Base-by-base conservation (phyloP, 2,797 vertebrate species). In the Xenentodon cancila region DNA sequence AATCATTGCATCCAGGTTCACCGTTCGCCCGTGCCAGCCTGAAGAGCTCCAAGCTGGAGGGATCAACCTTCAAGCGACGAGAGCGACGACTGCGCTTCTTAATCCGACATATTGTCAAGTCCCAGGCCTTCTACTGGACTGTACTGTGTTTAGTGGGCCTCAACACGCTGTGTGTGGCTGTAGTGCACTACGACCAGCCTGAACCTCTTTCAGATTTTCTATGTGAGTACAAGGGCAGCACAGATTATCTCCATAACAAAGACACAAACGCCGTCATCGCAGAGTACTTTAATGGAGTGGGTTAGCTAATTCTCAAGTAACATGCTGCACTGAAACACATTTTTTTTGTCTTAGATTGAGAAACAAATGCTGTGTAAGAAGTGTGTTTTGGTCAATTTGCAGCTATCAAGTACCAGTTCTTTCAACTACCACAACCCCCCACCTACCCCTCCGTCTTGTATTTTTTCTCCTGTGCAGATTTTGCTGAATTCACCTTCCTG, bases 111-210 rank as follows among this genome's bases (percentile, higher is more conserved):
- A 79, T 96, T 53, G 97, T 97, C 57, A 98, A 98, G 92, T 96
- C 96, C 49, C 97, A 97, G 93, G 92, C 94, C 71, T 98, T 98
- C 90, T 98, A 98, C 91, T 98, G 97, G 97, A 94, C 93, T 25
- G 96, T 98, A 67, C 93, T 98, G 82, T 95, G 95, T 84, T 92
- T 98, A 85, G 97, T 98, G 85, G 96, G 95, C 63, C 95, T 98
- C 83, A 98, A 98, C 94, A 98, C 97, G 3, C 64, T 98, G 88
- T 98, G 97, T 84, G 96, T 98, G 72, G 96, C 97, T 49, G 95
- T 95, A 0, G 97, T 98, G 54, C 97, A 97, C 91, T 97, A 98
- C 66, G 86, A 96, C 93, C 97, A 98, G 89, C 94, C 95, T 6
- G 94, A 95, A 16, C 92, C 93, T 77, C 96, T 98, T 51, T 96